These are phyloP conservation scores for Heteropelma amictum DNA, from an alignment of 2,888 invertebrate species.

Conservation along the genomic window DNA sequence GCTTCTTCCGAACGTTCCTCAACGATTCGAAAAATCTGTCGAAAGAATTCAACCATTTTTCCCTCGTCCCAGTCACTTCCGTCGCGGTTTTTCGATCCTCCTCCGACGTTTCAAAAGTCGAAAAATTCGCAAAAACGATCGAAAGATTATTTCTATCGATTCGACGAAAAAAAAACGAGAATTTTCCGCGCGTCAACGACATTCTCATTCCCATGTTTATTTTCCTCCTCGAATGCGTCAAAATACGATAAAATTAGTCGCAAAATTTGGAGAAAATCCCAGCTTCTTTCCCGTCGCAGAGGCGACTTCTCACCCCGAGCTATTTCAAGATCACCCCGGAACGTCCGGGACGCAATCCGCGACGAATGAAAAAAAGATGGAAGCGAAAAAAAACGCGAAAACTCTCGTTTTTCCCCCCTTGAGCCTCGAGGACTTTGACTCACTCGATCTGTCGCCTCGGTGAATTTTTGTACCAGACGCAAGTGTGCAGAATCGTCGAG, in stretches of 20 bases:
- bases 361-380: background rate
- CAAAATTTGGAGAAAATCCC: slow-evolving; percentile 26
- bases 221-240: background rate
- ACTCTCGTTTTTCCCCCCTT: no score
- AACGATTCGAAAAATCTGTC: slow-evolving; percentile 85
- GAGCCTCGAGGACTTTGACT: no score
- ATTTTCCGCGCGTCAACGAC: no score
- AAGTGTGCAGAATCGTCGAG: slow-evolving; percentile 87
- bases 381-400: background rate
- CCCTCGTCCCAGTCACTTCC: background rate
- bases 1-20: slow-evolving; percentile 83
- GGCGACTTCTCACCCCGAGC: background rate
- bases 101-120: no score
- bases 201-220: no score
- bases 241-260: slow-evolving; percentile 30
- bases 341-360: background rate
- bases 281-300: slow-evolving; percentile 7
- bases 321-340: slow-evolving; percentile 28
- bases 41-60: background rate
- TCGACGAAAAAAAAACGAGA: no score
- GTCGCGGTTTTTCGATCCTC: no score
- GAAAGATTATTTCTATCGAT: background rate
- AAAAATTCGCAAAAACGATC: background rate
- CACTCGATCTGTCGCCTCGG: slow-evolving; percentile 69
- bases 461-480: slow-evolving; percentile 88